Percentiles rank a stretch among this genome's conserved stretches.
Conservation (phyloP, 2,888 invertebrate species). For the Pedicia rivosa region DNA sequence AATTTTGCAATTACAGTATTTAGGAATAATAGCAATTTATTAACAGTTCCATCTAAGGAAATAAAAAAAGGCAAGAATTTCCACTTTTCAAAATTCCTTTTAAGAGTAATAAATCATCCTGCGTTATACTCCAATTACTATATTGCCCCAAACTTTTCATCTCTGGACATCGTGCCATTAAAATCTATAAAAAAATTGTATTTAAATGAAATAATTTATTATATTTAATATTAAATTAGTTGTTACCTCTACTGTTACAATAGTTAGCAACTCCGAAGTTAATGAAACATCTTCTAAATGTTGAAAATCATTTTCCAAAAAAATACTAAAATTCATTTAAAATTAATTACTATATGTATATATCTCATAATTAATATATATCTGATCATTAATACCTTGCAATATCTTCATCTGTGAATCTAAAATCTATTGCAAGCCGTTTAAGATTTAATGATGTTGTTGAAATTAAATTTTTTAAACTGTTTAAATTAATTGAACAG, state of each 20-base stretch:
- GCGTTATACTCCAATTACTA: slow-evolving; percentile 48
- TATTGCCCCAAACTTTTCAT: slow-evolving; percentile 47
- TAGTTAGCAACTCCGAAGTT: slow-evolving; percentile 46
- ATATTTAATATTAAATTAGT: not conserved
- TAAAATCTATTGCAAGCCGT: slow-evolving; percentile 47
- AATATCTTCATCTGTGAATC: slow-evolving; percentile 49
- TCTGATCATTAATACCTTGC: no score
- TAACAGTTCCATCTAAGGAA: no score
- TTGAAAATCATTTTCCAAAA: slow-evolving; percentile 45
- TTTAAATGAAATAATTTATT: not conserved
- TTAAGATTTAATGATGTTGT: no score
- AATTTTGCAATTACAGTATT: no score
- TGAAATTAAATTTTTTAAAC: slow-evolving; percentile 42
- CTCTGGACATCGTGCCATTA: slow-evolving; percentile 51
- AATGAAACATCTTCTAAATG: slow-evolving; percentile 52
- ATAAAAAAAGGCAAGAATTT: slow-evolving; percentile 46
- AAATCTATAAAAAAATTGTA: slow-evolving; percentile 22
- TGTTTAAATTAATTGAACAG: no score
- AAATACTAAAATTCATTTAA: slow-evolving; percentile 31
- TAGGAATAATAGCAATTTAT: no score
- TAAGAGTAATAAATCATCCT: slow-evolving; percentile 49
- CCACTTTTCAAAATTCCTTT: slow-evolving; percentile 46
- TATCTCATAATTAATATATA: not conserved
- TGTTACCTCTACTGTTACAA: slow-evolving; percentile 40
- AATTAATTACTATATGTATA: not conserved